Base-by-base conservation (phyloP, 2,888 invertebrate genomes). In the Troides oblongomaculatus region DNA sequence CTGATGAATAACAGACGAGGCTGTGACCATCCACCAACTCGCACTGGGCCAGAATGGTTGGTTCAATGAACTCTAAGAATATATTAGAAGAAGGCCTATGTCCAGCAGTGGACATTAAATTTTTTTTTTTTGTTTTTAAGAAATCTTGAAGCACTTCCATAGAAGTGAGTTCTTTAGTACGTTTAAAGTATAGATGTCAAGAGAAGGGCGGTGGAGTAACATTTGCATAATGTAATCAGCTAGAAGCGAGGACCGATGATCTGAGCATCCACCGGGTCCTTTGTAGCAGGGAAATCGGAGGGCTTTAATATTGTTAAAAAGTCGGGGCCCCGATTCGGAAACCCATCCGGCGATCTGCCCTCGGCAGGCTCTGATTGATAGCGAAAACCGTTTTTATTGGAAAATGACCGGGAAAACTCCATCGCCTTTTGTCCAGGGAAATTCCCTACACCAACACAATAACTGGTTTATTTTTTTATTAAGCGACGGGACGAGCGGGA, bases 211-310 rank as follows among this genome's bases (percentile, higher is more conserved):
- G 78, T 1, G 39, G 39, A 78, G 76, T 72, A 74, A 77, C 79
- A 89, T 89, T 89, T 88, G 81, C 89, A 89, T 89, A 89, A 89
- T 88, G 88, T 88, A 88, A 89, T 89, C 89, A 89, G 82, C 79
- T 78, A 77, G 77, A 78, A 81, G 79, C 80, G 85, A 75, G 81
- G 84, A 79, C 85, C 86, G 83, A 89, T 89, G 88, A 88, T 84
- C 87, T 83, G 84, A 81, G 75, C 76, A 77, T 77, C 80, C 79
- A 80, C 85, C 81, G 76, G 77, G 76, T 76, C 77, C 76, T 73
- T 77, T 79, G 79, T 80, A 80, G 76, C 78, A 77, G 74, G 75
- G 78, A 81, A 84, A 85, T 84, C 85, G 83, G 80, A 83, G 82
- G 81, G 81, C 85, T 86, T 87, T 86, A 88, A 89, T 86, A 84